Conservation (phyloP, 2,113 vertebrate species). For the Lycocorax pyrrhopterus region DNA sequence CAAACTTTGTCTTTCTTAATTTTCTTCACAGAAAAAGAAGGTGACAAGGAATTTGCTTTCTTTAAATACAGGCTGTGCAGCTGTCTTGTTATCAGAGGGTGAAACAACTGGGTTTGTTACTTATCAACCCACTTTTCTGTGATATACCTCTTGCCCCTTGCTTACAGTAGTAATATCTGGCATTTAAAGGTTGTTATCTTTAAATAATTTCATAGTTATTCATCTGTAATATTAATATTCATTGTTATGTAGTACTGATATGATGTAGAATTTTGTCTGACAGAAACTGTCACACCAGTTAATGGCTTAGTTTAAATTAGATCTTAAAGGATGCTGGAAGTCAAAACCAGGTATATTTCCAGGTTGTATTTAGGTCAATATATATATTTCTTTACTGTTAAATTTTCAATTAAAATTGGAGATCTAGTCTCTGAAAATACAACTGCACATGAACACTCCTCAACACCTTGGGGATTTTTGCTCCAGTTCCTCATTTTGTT, state of each 20-base stretch:
- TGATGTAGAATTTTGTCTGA: background rate
- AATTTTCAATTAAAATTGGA: background rate
- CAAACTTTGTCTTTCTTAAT: background rate
- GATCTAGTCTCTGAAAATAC: background rate
- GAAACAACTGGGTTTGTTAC: background rate
- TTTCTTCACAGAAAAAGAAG: background rate
- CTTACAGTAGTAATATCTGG: background rate
- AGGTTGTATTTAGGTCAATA: background rate
- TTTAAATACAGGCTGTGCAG: background rate
- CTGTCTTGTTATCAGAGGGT: background rate
- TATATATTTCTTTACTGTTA: background rate
- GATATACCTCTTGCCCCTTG: background rate
- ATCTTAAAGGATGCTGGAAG: background rate
- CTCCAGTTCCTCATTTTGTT: background rate
- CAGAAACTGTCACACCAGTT: background rate
- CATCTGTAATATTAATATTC: background rate
- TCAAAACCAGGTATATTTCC: background rate
- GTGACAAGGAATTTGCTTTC: background rate
- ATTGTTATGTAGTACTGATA: background rate
- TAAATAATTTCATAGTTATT: background rate
- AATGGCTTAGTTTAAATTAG: background rate
- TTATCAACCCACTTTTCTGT: background rate
- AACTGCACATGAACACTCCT: background rate
- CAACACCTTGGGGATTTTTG: background rate
- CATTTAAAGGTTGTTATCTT: background rate